These are phyloP conservation scores for Brachystomella parvula DNA, from an alignment of 1,140 invertebrate genomes.

Conservation along the genomic window DNA sequence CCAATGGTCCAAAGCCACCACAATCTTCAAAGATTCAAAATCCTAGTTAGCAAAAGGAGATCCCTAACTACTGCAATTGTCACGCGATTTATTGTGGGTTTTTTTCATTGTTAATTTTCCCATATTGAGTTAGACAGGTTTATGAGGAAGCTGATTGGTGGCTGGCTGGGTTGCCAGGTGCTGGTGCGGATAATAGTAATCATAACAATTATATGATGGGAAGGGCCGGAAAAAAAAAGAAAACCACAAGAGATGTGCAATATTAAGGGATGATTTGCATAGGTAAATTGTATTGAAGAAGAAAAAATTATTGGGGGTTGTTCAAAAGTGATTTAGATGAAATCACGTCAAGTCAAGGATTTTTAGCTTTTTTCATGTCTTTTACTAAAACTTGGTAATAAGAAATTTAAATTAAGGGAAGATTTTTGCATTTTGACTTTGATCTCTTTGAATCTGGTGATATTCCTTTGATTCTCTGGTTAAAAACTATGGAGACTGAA, in stretches of 20 bases:
- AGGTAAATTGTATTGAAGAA: neutral
- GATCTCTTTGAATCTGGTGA: too few relatives aligned
- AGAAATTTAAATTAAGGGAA: too few relatives aligned
- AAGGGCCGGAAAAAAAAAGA: neutral
- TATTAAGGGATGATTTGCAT: neutral
- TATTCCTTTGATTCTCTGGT: too few relatives aligned
- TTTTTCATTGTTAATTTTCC: neutral
- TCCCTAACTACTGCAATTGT: neutral
- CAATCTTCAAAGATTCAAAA: too few relatives aligned
- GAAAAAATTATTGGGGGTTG: neutral
- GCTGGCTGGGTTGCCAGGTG: too few relatives aligned
- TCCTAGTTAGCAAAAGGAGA: too few relatives aligned
- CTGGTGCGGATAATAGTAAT: neutral
- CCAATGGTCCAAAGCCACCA: neutral
- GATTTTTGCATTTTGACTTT: too few relatives aligned
- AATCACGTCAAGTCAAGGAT: too few relatives aligned
- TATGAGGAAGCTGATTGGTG: neutral
- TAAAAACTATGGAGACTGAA: neutral
- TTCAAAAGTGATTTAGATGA: too few relatives aligned
- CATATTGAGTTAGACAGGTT: neutral
- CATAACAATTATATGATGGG: neutral
- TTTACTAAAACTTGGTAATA: too few relatives aligned
- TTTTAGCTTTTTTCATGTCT: too few relatives aligned
- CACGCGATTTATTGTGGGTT: conserved; percentile 8
- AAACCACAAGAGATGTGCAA: neutral